A percentile compares a stretch with the other conserved stretches of the same genome.
phyloP scores from a whole-genome alignment of 1,140 invertebrate genomes.

The Hylyphantes graminicola region DNA sequence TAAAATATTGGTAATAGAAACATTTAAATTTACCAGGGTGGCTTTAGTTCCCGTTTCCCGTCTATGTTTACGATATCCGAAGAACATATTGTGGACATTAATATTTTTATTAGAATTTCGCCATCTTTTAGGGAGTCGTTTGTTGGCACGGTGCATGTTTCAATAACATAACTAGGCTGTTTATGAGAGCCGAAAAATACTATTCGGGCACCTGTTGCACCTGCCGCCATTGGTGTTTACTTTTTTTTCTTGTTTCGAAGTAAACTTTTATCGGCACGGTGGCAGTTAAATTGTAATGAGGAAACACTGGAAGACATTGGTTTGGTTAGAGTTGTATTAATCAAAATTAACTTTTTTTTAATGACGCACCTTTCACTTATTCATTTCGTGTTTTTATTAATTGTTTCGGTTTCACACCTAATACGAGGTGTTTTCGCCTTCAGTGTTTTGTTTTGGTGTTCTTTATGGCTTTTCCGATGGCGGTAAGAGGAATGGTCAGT shows the following conservation, averaged over 20 bases:
- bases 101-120: slow-evolving; percentile 53
- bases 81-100: slow-evolving; percentile 48
- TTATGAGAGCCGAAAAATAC: slow-evolving; percentile 58
- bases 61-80: slow-evolving; percentile 44
- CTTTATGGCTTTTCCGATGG: no score
- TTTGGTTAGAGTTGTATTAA: no score
- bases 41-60: slow-evolving; percentile 42
- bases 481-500: no score
- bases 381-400: no score
- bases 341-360: no score
- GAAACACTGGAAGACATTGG: no score
- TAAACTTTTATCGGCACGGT: background rate
- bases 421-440: no score
- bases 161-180: slow-evolving; percentile 54
- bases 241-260: slow-evolving; percentile 5
- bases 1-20: slow-evolving; percentile 2
- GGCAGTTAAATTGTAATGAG: background rate
- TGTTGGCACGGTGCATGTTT: slow-evolving; percentile 42
- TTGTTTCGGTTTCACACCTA: no score
- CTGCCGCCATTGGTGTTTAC: slow-evolving; percentile 55
- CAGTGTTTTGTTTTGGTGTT: no score
- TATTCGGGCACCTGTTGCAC: slow-evolving; percentile 58
- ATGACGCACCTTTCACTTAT: no score
- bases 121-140: slow-evolving; percentile 43
- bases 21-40: slow-evolving; percentile 50